Base-by-base conservation (phyloP, 2,113 vertebrate species). In the Nestor notabilis region DNA sequence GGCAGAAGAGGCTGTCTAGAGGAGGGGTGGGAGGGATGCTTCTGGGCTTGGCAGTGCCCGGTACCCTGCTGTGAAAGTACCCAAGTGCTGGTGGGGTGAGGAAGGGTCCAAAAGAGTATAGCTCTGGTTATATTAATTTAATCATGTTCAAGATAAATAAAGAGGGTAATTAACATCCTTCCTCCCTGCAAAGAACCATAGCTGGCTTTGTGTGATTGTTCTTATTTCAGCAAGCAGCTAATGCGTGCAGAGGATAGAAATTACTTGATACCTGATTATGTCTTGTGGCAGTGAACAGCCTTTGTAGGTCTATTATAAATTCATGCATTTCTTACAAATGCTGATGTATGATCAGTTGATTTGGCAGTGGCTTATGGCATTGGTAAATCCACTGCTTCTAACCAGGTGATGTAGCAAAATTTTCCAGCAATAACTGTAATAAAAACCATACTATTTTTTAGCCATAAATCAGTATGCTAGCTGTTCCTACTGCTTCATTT, bases 301-400 rank as follows among this genome's bases (percentile, higher is more conserved):
- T 91, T 64, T 77, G 44, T 44, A 58, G 47, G 43, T 86, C 9
- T 29, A 17, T 43, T 94, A 53, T 81, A 71, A 92, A 93, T 87
- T 80, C 31, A 81, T 77, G 61, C 8, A 4, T 82, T 83, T 83
- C 29, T 65, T 89, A 33, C 8, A 91, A 83, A 83, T 75, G 35
- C 49, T 92, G 81, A 77, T 94, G 13, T 37, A n/a, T 60, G 47
- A 78, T 89, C 61, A 70, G 27, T 79, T 84, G 41, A 69, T 65
- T 85, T 97, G 75, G 70, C 71, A 84, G n/a, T 50, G 56, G 47
- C n/a, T 66, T 72, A 70, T 41, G 53, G 43, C 77, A 68, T 19
- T 91, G 60, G 88, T 70, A 80, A 96, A 95, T 97, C 90, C 76
- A 82, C 68, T 76, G 39, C 52, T 92, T 89, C 78, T 86, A 64